Evolutionary conservation across 2,113 vertebrate species (phyloP), one percentile per base, ranked within the genome.

Genomic region (Reinhardtius hippoglossoides): DNA sequence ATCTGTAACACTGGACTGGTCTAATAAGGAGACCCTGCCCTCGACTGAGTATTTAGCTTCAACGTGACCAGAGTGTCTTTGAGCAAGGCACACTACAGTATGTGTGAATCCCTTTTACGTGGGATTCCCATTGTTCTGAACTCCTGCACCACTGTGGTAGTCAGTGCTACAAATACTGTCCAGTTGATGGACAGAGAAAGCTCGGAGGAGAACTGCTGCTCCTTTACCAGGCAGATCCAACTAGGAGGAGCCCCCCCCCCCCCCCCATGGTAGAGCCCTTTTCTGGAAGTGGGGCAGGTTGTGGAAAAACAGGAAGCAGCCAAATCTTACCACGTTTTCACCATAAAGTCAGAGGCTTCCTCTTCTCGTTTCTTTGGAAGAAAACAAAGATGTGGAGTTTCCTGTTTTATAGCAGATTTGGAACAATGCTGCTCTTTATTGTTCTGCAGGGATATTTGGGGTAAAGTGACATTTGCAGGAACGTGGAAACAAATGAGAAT

Each of bases 291-390:
- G 74, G 56, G 69, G 71, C 71, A 60, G 52, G 56, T 44, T 69
- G 52, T 81, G 50, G 44, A 67, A 89, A 87, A 81, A 84, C 74
- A 80, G 81, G 81, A 87, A 84, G 68, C 88, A 76, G 80, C 56
- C 64, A 54, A 74, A 71, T 80, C 57, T 78, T 37, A 2, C 70
- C 56, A 7, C 42, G 50, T 81, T 84, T 67, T 74, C 75, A 67
- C 50, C 78, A 67, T 82, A 83, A 72, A 64, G 24, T 55, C 50
- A 61, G 27, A 13, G 27, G 56, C 26, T 66, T 76, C 46, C 61
- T 62, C 48, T n/a, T 62, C 71, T 78, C 10, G 82, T 62, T 88
- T 13, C 79, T 81, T 61, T n/a, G 40, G 65, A 67, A 54, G 50
- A 74, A 80, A 82, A 69, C 40, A 48, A 70, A 61, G 52, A 50